A percentile compares a stretch with the other conserved stretches of the same genome.
Evolutionary conservation across 2,113 vertebrate species (phyloP).

Genomic region (Gadus macrocephalus): DNA sequence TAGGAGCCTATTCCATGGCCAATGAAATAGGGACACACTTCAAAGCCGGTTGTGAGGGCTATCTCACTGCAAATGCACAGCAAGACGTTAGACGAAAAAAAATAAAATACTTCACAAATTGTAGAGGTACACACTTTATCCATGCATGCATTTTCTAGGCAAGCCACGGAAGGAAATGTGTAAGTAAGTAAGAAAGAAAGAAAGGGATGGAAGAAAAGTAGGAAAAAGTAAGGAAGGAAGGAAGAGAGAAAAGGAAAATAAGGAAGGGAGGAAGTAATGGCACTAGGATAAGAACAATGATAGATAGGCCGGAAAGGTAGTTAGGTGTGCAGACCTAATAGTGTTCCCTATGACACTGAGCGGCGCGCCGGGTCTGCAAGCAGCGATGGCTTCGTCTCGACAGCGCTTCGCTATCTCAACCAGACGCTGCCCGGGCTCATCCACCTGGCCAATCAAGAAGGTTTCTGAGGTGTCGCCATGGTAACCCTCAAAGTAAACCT

Average conservation of each 20-base stretch:
- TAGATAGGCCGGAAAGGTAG: not conserved
- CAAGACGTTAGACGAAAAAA: not conserved
- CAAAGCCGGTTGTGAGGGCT: constrained; percentile 73
- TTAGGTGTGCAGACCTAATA: constrained; percentile 77
- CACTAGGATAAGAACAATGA: too few relatives aligned
- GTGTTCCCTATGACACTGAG: constrained; percentile 96
- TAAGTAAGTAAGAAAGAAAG: too few relatives aligned
- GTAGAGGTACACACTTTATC: not conserved
- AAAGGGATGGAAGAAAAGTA: too few relatives aligned
- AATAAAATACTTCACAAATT: too few relatives aligned
- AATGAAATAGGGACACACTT: constrained; percentile 87
- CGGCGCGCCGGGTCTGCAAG: constrained; percentile 79
- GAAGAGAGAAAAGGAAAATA: too few relatives aligned
- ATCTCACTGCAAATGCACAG: constrained; percentile 69
- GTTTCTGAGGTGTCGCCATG: constrained; percentile 98
- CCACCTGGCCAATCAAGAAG: constrained; percentile 88
- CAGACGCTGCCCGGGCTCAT: constrained; percentile 80
- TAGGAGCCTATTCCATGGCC: constrained; percentile 94
- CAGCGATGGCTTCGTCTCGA: constrained; percentile 90
- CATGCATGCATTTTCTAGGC: not conserved
- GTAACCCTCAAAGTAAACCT: constrained; percentile 95
- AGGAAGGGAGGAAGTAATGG: too few relatives aligned
- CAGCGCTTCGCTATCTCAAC: constrained; percentile 86
- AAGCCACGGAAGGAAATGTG: constrained; percentile 60
- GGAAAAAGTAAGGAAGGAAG: too few relatives aligned